Evolutionary conservation across 2,797 vertebrate species (phyloP).

Genomic region (Melanotaenia pygmaea): DNA sequence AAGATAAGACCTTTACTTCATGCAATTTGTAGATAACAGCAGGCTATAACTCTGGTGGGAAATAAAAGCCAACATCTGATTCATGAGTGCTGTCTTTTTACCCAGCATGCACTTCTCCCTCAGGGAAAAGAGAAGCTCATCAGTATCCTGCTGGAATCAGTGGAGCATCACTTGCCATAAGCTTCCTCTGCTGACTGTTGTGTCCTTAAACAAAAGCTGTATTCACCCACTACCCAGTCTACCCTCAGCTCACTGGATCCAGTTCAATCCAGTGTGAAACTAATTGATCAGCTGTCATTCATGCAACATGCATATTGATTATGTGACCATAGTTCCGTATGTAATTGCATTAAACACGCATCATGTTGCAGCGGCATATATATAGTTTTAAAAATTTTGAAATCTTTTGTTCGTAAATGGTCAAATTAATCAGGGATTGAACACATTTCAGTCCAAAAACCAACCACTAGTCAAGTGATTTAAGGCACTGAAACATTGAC

Average conservation of each 20-base stretch:
- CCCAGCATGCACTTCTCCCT: conserved; percentile 26
- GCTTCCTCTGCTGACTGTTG: not conserved
- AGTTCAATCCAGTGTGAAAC: not conserved
- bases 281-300: not conserved
- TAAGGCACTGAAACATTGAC: too few species aligned
- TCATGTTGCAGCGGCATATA: not conserved
- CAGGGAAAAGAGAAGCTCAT: not conserved
- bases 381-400: too few species aligned
- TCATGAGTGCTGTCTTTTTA: not conserved
- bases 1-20: not conserved
- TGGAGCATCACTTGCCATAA: conserved; percentile 6
- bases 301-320: conserved; percentile 33
- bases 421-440: too few species aligned
- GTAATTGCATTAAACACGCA: not conserved
- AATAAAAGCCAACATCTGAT: not conserved
- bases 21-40: conserved; percentile 5
- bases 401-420: too few species aligned
- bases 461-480: too few species aligned
- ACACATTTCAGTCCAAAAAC: too few species aligned
- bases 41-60: not conserved
- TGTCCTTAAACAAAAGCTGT: not conserved
- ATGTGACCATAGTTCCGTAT: not conserved
- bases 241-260: not conserved
- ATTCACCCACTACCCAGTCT: not conserved
- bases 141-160: conserved; percentile 1